Conservation (phyloP, 2,113 vertebrate species). For the rat (Rattus norvegicus) region GRCr8 NC_086019.1:208917001-208917500, state of each 20-base stretch:
- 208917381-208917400: neutral
- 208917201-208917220: accelerated
- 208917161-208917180: accelerated
- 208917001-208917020: neutral
- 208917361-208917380: neutral
- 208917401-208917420: neutral
- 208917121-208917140: accelerated
- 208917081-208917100: neutral
- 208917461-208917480: neutral
- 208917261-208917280: neutral
- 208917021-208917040: accelerated
- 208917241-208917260: accelerated
- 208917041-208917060: neutral
- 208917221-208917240: accelerated
- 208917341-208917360: neutral
- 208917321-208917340: accelerated
- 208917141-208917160: neutral
- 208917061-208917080: accelerated
- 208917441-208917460: neutral
- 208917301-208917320: accelerated
- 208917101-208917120: neutral
- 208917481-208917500: neutral
- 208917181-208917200: accelerated
- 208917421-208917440: neutral
- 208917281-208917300: neutral